phyloP scores from a whole-genome alignment of 2,888 invertebrate species.

The Macropis europaea region DNA sequence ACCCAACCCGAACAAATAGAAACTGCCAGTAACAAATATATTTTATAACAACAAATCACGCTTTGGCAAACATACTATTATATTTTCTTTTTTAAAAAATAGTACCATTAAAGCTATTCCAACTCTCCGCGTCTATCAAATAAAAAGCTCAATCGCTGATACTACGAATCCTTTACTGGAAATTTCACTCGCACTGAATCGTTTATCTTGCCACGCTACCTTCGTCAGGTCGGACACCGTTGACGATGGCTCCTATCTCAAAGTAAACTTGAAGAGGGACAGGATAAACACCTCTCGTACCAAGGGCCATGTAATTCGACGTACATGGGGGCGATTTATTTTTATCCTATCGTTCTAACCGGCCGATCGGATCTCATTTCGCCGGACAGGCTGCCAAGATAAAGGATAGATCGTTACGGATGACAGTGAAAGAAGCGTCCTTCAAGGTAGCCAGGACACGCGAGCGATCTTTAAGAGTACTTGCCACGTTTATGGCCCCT shows the following conservation, averaged over 20 bases:
- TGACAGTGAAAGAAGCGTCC: conserved; percentile 48
- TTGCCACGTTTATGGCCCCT: conserved; percentile 53
- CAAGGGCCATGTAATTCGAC: conserved; percentile 21
- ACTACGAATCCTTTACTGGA: no score
- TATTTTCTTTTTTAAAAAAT: no score
- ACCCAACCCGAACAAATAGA: no score
- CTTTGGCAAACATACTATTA: no score
- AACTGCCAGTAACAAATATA: no score
- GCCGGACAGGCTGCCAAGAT: conserved; percentile 49
- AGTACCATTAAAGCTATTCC: no score
- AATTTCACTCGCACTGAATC: no score
- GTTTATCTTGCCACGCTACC: no score
- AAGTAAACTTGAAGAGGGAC: not conserved
- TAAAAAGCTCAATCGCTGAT: no score
- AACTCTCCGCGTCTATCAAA: no score
- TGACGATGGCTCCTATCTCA: not conserved
- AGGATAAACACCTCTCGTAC: not conserved
- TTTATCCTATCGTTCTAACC: conserved; percentile 42
- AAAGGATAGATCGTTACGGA: conserved; percentile 60
- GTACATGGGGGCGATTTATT: conserved; percentile 45
- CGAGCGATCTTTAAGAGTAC: conserved; percentile 53
- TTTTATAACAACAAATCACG: no score
- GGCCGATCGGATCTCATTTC: conserved; percentile 47
- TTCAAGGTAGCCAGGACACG: conserved; percentile 44
- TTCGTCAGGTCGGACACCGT: no score